Base-by-base conservation (phyloP, 1,140 invertebrate genomes). In the Lasioglossum baleicum region DNA sequence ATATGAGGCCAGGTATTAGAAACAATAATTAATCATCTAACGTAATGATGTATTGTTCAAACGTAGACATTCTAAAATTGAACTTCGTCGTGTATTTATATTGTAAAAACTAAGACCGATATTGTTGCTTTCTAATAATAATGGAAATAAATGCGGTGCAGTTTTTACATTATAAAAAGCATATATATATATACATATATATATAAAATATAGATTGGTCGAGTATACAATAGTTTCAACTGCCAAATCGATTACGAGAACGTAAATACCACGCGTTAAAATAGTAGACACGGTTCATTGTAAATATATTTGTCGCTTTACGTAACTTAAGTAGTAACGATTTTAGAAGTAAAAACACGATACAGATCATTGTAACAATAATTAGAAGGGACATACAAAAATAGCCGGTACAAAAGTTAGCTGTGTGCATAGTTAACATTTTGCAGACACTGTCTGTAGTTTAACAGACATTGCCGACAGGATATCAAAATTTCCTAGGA, bases 301-400 rank as follows among this genome's bases (percentile, higher is more conserved):
- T 86, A 85, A 82, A 86, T 82, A 86, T 48, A 85, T 26, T 80
- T 82, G 74, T 83, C 75, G 61, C 67, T 85, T 65, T 78, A 77
- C 72, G 48, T 56, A 76, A 74, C 26, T 80, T 80, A 80, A 66
- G 67, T 74, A 58, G 64, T 58, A 44, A 51, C 71, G 56, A 66
- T 65, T 80, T 73, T 67, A 78, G 60, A 44, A 42, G 20, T 80
- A 48, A 80, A 48, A 80, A 2, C 42, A 7, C 17, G 42, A 67
- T 60, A 51, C 22, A 40, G 48, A 51, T 42, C 51, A 44, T 53
- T 44, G 22, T 78, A 73, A 77, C 69, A 42, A 67, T 31, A 53
- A 60, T 51, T 72, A 48, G 51, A 58, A 22, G n/a, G 17, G 66
- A 60, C 17, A 35, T 7, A 66, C 26, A 7, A 51, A 67, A 74